Conservation (phyloP, 64 coral and sea anemone genomes). For the Stylophora pistillata region DNA sequence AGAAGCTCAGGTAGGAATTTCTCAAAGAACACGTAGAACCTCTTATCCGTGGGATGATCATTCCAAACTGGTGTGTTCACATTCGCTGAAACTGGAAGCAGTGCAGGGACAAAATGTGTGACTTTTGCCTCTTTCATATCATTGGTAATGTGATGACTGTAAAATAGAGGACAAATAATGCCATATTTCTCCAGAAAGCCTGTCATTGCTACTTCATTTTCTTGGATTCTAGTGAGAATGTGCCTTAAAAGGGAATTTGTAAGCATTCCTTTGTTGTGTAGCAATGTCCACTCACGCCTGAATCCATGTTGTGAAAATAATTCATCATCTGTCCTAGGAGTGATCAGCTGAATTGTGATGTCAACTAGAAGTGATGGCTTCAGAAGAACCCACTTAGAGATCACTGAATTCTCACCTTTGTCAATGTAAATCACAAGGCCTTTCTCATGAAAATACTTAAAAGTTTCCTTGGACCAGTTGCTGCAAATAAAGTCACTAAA, state of each 20-base stretch:
- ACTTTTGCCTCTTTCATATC: neutral
- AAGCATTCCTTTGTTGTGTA: slow-evolving; percentile 20
- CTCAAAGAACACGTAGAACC: slow-evolving; percentile 49
- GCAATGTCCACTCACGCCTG: neutral
- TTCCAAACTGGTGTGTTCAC: slow-evolving; percentile 24
- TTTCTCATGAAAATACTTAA: slow-evolving; percentile 71
- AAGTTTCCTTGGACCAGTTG: slow-evolving; percentile 36
- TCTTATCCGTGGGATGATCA: slow-evolving; percentile 27
- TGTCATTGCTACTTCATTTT: slow-evolving; percentile 29
- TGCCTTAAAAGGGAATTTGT: slow-evolving; percentile 17
- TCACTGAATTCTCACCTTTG: slow-evolving; percentile 4
- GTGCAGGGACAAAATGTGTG: slow-evolving; percentile 49
- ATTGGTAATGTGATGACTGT: neutral
- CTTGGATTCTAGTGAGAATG: slow-evolving; percentile 2
- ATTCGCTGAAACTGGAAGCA: slow-evolving; percentile 33
- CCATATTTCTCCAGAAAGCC: slow-evolving; percentile 58
- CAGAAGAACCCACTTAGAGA: slow-evolving; percentile 66
- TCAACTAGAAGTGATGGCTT: slow-evolving; percentile 46
- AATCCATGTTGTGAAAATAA: slow-evolving; percentile 35
- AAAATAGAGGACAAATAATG: slow-evolving; percentile 22
- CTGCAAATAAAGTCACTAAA: slow-evolving; percentile 22
- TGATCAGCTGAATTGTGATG: slow-evolving; percentile 41
- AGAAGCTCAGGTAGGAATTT: slow-evolving; percentile 55
- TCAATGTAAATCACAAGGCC: slow-evolving; percentile 66
- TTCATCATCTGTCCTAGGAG: neutral